Percentiles rank a stretch among this genome's conserved stretches.
These are phyloP conservation scores for Tricholauxania praeusta DNA, from an alignment of 2,888 invertebrate genomes.

Conservation along the genomic window DNA sequence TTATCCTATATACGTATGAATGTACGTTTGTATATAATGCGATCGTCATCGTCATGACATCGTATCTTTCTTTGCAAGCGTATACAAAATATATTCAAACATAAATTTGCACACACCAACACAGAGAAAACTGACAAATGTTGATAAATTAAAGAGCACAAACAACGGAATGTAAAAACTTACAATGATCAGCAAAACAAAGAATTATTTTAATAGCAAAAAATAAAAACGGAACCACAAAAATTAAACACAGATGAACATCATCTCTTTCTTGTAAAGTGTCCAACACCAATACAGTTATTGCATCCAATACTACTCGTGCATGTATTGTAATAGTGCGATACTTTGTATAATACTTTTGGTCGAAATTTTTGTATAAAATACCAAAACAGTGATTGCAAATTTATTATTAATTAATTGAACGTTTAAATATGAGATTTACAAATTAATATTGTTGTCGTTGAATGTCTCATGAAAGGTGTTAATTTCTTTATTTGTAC, in stretches of 20 bases:
- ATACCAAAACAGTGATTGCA: not conserved
- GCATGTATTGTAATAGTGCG: too few species aligned
- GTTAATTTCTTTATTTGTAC: slow-evolving; percentile 29
- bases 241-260: slow-evolving; percentile 38
- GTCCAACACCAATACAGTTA: slow-evolving; percentile 27
- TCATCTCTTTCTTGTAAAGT: slow-evolving; percentile 33
- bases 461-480: slow-evolving; percentile 21
- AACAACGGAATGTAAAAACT: slow-evolving; percentile 26
- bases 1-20: not conserved
- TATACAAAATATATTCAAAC: not conserved
- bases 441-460: not conserved
- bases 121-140: not conserved
- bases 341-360: too few species aligned
- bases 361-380: not conserved
- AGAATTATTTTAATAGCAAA: slow-evolving; percentile 27
- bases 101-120: slow-evolving; percentile 8
- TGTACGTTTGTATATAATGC: too few species aligned
- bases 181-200: slow-evolving; percentile 29
- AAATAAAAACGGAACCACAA: slow-evolving; percentile 40
- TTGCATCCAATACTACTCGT: slow-evolving; percentile 11
- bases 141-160: slow-evolving; percentile 24
- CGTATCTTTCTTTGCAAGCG: too few species aligned
- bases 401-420: slow-evolving; percentile 5
- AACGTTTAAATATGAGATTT: not conserved
- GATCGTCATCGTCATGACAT: too few species aligned